Base-by-base conservation (phyloP, 2,113 vertebrate genomes). In the Holacanthus passer region DNA sequence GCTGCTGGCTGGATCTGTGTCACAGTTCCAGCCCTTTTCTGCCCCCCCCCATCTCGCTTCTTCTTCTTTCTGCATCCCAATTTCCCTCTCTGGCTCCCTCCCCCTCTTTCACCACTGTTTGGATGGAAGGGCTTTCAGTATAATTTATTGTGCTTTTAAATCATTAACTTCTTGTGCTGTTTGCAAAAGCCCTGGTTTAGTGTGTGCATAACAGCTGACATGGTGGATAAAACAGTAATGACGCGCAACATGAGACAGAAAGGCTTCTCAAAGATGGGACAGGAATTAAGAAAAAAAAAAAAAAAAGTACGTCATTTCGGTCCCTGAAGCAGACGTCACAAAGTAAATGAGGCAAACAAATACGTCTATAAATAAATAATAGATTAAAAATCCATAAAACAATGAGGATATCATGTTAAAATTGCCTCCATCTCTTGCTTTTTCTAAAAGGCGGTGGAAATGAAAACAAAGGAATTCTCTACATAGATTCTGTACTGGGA, bases 131-230 rank as follows among this genome's bases (percentile, higher is more conserved):
- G 88, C 91, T 94, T 94, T 93, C 88, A 93, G 89, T 93, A 88
- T 92, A 92, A 95, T 94, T 94, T 91, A 93, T 88, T 73, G 71
- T 92, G 89, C 91, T 93, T 95, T 95, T 93, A 95, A 93, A 95
- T 93, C 93, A 94, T 94, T 95, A 94, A 90, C 90, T 88, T 88
- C 71, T 89, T 84, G 88, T 78, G 68, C 88, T 87, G 85, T 93
- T 93, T 90, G 67, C 83, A 86, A 89, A 95, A 92, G 85, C 90
- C 39, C 35, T 10, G 66, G 39, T 92, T 90, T 85, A 85, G 85
- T 79, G 75, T 83, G 77, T 77, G 83, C 79, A 84, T 73, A 88
- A 84, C 84, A 91, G 85, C 91, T 87, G 88, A 88, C 79, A 82
- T 27, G 48, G 53, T 66, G 85, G 87, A 91, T 90, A 79, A 89